Evolutionary conservation across 2,888 invertebrate genomes (phyloP).

Genomic region (Loripinus fragilis): DNA sequence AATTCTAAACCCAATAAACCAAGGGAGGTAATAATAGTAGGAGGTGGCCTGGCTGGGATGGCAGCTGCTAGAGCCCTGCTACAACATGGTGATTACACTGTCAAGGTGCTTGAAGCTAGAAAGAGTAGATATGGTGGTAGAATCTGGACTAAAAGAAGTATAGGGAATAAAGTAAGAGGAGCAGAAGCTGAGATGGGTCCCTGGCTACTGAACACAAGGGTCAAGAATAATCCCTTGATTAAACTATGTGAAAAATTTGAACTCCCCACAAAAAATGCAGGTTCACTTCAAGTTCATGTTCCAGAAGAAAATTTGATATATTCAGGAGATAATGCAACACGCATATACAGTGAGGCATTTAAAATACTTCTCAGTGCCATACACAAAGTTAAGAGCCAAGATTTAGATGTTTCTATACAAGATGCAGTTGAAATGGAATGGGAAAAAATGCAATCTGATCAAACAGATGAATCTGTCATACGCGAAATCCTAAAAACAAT

Average conservation of each 20-base stretch:
- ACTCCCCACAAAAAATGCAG: slow-evolving; percentile 58
- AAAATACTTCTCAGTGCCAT: slow-evolving; percentile 59
- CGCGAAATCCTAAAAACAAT: slow-evolving; percentile 45
- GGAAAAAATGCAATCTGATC: slow-evolving; percentile 18
- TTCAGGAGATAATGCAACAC: slow-evolving; percentile 60
- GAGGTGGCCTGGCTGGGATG: slow-evolving; percentile 76
- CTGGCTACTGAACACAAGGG: slow-evolving; percentile 61
- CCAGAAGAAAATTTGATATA: slow-evolving; percentile 50
- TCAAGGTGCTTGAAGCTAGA: slow-evolving; percentile 72
- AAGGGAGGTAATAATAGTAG: slow-evolving; percentile 71
- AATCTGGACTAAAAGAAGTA: slow-evolving; percentile 69
- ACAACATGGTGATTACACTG: slow-evolving; percentile 59
- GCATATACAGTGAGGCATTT: slow-evolving; percentile 53
- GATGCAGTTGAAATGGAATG: slow-evolving; percentile 59
- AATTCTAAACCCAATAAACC: neutral
- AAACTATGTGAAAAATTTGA: slow-evolving; percentile 66
- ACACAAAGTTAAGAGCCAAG: slow-evolving; percentile 45
- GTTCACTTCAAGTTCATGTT: slow-evolving; percentile 60
- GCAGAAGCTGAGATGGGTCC: slow-evolving; percentile 73
- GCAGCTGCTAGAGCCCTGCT: slow-evolving; percentile 72
- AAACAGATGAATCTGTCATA: slow-evolving; percentile 7
- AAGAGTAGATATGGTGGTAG: slow-evolving; percentile 75
- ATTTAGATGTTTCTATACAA: slow-evolving; percentile 62
- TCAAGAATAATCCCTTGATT: slow-evolving; percentile 64
- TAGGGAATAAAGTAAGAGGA: slow-evolving; percentile 61